phyloP scores from a whole-genome alignment of 2,888 invertebrate species.

The Sarcophaga subvicina region DNA sequence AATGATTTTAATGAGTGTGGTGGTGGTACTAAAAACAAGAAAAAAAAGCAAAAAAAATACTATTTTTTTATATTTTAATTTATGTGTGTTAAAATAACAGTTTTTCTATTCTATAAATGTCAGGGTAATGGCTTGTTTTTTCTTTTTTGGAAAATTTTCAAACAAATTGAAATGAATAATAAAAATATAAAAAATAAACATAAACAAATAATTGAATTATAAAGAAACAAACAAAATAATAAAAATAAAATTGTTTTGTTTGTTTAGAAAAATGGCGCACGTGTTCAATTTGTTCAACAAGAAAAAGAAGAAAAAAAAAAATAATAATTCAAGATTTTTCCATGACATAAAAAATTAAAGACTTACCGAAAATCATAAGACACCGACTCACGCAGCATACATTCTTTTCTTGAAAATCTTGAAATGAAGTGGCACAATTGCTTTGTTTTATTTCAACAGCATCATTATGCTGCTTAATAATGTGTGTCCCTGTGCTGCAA shows the following conservation, averaged over 20 bases:
- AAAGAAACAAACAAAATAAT: neutral
- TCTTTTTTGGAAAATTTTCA: neutral
- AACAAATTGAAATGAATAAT: conserved; percentile 41
- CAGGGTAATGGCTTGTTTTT: conserved; percentile 45
- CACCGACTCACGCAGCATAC: neutral
- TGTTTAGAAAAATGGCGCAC: conserved; percentile 62
- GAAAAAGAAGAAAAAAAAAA: conserved; percentile 2
- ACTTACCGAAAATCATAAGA: conserved; percentile 7
- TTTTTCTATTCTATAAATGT: conserved; percentile 52
- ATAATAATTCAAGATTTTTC: conserved; percentile 47
- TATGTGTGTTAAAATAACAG: conserved; percentile 61
- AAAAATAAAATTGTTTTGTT: conserved; percentile 48
- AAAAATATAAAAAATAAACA: neutral
- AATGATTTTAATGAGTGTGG: conserved; percentile 32
- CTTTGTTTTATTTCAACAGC: conserved; percentile 20
- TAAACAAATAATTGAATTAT: conserved; percentile 50
- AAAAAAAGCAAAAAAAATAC: neutral
- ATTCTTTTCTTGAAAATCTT: neutral
- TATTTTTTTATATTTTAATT: neutral
- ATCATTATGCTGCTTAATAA: conserved; percentile 45
- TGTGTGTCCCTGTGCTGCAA: conserved; percentile 10
- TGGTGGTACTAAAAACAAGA: neutral
- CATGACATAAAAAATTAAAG: conserved; percentile 56
- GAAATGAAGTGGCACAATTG: conserved; percentile 46
- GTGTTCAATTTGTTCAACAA: conserved; percentile 51